Percentiles rank a stretch among this genome's conserved stretches.
phyloP scores from a whole-genome alignment of 2,888 invertebrate genomes.

The Dryobota labecula region DNA sequence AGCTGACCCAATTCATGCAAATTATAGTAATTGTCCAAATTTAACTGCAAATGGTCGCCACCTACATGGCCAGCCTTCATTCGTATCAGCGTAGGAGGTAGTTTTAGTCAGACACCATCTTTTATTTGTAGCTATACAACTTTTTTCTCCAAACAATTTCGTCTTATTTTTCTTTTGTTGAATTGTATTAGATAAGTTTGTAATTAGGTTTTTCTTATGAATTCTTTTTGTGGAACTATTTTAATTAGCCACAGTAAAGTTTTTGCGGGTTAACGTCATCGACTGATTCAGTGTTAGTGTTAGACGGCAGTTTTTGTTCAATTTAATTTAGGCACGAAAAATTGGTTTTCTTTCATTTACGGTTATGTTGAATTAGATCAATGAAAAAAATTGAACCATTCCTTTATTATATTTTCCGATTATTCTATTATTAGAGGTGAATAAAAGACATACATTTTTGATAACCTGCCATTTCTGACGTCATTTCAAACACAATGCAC shows the following conservation, averaged over 20 bases:
- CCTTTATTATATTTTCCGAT: not conserved
- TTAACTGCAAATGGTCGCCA: slow-evolving; percentile 64
- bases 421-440: not conserved
- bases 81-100: slow-evolving; percentile 68
- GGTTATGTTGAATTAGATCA: slow-evolving; percentile 30
- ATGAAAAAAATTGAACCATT: not conserved
- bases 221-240: slow-evolving; percentile 36
- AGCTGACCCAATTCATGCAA: slow-evolving; percentile 74
- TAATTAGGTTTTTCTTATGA: slow-evolving; percentile 32
- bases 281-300: not conserved
- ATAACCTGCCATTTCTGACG: not conserved
- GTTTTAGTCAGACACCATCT: slow-evolving; percentile 38
- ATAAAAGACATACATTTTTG: not conserved
- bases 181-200: slow-evolving; percentile 19
- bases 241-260: slow-evolving; percentile 46
- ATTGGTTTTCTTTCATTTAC: slow-evolving; percentile 34
- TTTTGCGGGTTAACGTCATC: slow-evolving; percentile 49
- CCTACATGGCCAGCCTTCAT: slow-evolving; percentile 63
- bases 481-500: not conserved
- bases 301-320: slow-evolving; percentile 26
- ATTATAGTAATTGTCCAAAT: slow-evolving; percentile 80
- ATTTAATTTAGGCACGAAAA: slow-evolving; percentile 40
- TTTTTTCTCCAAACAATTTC: slow-evolving; percentile 3
- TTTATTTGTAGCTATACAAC: slow-evolving; percentile 12
- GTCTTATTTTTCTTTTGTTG: not conserved